Base-by-base conservation (phyloP, 2,113 vertebrate genomes). In the Sinocyclocheilus anophthalmus region DNA sequence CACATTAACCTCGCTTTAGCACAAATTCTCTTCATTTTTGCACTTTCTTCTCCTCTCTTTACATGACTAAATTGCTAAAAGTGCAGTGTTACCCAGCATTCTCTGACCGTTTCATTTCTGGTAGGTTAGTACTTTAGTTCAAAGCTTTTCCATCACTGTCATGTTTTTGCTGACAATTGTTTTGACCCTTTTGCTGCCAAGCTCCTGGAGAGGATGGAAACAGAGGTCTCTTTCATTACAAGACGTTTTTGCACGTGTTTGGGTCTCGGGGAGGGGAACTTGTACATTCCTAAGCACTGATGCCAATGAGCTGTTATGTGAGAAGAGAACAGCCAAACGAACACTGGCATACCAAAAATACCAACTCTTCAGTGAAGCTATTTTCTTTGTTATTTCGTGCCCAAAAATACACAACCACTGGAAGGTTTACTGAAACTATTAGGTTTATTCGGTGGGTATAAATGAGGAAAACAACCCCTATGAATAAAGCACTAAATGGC, bases 191-290 rank as follows among this genome's bases (percentile, higher is more conserved):
- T 86, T 85, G 63, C 65, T 92, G 92, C 88, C 90, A 87, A 82
- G 70, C 78, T 72, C 81, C 78, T 16, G 5, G 13, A 85, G 85
- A 87, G 76, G 78, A 87, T 90, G 88, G 88, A 92, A 86, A 93
- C 92, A 90, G 88, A 91, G 30, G 24, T 84, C 87, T 89, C 88
- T 92, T 91, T 91, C n/a, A 93, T 90, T 86, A 85, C 87, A 81
- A 83, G 76, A 37, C 84, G 88, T 83, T 86, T 33, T 48, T 45
- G 85, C 86, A 89, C 63, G 76, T 79, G 69, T 92, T 91, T 91
- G 87, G 90, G 88, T 89, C 75, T 72, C 72, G 65, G 45, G 69
- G 45, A 5, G 6, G 85, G 87, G 80, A 90, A 73, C 69, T 75
- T 78, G 85, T 86, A 82, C 90, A 92, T 93, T 92, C 90, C 92